Conservation (phyloP, 2,113 vertebrate genomes). For the Gallinago paraguaiae region DNA sequence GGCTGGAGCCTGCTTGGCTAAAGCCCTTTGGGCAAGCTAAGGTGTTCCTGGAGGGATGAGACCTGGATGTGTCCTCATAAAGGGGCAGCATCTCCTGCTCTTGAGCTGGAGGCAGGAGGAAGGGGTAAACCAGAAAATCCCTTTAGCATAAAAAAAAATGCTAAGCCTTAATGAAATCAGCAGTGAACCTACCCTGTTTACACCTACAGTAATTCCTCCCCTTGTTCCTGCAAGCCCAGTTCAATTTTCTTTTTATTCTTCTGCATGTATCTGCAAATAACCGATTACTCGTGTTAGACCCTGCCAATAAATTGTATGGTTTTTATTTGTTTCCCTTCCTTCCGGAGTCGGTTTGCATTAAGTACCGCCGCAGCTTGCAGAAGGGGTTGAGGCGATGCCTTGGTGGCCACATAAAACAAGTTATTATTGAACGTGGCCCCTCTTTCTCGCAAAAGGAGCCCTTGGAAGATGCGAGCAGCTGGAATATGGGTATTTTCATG, state of each 20-base stretch:
- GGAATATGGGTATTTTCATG: constrained; percentile 22
- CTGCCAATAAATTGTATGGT: neutral
- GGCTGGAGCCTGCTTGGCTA: neutral
- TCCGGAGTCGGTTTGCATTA: neutral
- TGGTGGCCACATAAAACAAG: constrained; percentile 16
- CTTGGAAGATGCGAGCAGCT: constrained; percentile 24
- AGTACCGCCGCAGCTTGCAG: neutral
- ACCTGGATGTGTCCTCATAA: fast-evolving
- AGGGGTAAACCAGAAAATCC: neutral
- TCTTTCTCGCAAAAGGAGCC: neutral
- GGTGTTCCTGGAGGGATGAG: neutral
- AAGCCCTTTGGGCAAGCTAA: neutral
- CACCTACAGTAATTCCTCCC: neutral
- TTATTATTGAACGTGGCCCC: neutral
- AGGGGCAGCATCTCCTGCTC: neutral
- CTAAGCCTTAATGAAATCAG: neutral
- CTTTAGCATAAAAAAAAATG: neutral
- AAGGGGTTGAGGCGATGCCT: neutral
- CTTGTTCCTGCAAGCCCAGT: neutral
- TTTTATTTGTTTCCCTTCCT: constrained; percentile 25
- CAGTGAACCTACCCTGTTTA: neutral
- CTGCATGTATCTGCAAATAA: constrained; percentile 9
- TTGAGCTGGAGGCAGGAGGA: neutral
- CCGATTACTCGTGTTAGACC: neutral
- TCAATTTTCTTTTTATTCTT: constrained; percentile 36